phyloP scores from a whole-genome alignment of 2,888 invertebrate species.

The Tetragnatha montana region DNA sequence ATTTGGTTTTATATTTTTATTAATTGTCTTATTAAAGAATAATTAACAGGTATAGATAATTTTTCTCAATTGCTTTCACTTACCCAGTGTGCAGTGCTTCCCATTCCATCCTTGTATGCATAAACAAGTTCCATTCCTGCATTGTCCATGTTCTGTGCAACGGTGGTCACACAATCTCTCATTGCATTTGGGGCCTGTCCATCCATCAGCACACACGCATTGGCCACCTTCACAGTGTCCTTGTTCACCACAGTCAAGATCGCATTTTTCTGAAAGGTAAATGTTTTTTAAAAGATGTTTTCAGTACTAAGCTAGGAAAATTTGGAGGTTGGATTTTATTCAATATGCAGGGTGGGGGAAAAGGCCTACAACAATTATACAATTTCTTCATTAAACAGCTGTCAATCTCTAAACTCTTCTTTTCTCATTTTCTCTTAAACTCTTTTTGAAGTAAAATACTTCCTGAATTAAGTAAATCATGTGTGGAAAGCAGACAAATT shows the following conservation, averaged over 20 bases:
- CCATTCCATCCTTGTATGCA: conserved; percentile 99
- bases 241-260: conserved; percentile 93
- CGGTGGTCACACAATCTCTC: conserved; percentile 92
- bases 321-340: no score
- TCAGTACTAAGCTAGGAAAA: no score
- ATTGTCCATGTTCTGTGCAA: conserved; percentile 96
- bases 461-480: no score
- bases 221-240: conserved; percentile 93
- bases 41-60: no score
- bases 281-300: background rate
- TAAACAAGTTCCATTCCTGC: conserved; percentile 97
- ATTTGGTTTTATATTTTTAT: background rate
- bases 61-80: conserved; percentile 77
- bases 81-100: conserved; percentile 96
- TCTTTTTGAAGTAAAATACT: no score
- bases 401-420: no score
- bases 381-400: no score
- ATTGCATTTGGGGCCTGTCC: conserved; percentile 94
- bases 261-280: conserved; percentile 86
- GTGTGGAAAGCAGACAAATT: no score
- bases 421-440: no score
- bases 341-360: no score
- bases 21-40: no score
- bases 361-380: no score
- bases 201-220: conserved; percentile 88